phyloP scores from a whole-genome alignment of 2,797 vertebrate species.

The Takifugu rubripes region DNA sequence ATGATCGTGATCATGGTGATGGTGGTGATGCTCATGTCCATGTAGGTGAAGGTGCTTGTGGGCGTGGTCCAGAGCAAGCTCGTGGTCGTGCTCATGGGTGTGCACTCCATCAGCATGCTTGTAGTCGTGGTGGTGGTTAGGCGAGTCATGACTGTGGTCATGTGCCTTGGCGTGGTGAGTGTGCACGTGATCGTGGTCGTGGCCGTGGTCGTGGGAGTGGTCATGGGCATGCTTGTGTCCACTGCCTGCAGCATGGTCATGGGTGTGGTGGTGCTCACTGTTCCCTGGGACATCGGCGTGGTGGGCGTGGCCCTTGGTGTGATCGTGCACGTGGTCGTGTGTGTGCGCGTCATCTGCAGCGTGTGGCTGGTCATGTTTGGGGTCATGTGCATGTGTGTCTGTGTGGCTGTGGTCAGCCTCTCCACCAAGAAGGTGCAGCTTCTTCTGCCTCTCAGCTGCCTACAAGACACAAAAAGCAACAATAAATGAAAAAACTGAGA shows the following conservation, averaged over 20 bases:
- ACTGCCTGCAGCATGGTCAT: conserved; percentile 40
- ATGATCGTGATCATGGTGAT: conserved; percentile 65
- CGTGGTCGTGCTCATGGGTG: conserved; percentile 75
- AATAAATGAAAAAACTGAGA: no score
- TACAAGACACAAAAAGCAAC: conserved; percentile 30
- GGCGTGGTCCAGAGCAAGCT: conserved; percentile 68
- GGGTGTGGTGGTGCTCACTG: conserved; percentile 51
- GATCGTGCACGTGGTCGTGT: conserved; percentile 54
- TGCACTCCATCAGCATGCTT: conserved; percentile 32
- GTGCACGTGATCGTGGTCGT: conserved; percentile 66
- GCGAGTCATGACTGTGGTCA: conserved; percentile 47
- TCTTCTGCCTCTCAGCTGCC: conserved; percentile 66
- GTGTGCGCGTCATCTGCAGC: background rate
- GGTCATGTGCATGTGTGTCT: conserved; percentile 19
- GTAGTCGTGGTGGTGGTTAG: conserved; percentile 65
- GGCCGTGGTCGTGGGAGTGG: conserved; percentile 62
- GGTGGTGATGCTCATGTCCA: conserved; percentile 75
- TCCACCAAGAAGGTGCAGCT: conserved; percentile 53
- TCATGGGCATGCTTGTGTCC: conserved; percentile 49
- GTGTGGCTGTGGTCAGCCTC: conserved; percentile 68
- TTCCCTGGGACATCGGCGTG: conserved; percentile 14
- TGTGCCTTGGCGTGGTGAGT: conserved; percentile 64
- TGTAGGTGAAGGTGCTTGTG: conserved; percentile 76
- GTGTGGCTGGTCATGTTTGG: conserved; percentile 14
- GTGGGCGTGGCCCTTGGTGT: conserved; percentile 44